Base-by-base conservation (phyloP, 2,113 vertebrate genomes). In the Sinocyclocheilus anshuiensis region DNA sequence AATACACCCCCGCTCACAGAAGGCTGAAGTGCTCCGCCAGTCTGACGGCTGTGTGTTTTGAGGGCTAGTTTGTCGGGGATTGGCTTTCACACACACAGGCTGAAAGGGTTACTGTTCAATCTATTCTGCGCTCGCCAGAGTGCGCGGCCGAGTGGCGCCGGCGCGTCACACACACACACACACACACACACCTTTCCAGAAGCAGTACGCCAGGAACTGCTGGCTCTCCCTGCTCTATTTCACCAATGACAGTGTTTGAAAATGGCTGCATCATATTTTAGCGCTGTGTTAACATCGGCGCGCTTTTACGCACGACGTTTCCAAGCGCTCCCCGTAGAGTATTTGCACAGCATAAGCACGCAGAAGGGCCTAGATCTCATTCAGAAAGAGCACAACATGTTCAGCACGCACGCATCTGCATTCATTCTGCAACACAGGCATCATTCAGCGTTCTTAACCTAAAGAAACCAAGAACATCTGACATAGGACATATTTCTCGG, bases 131-230 rank as follows among this genome's bases (percentile, higher is more conserved):
- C 95, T 92, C 93, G 95, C 93, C 83, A 84, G 88, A 81, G 94
- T 95, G 94, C 93, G 94, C 94, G 94, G 95, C 95, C 93, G 92
- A 94, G 94, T 96, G 96, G 95, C 95, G 96, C 95, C 94, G 94
- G 91, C 89, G 93, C 95, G 94, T 94, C 94, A 95, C 92, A 93
- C 93, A 93, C 94, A 93, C 92, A 81, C 78, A 53, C 65, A 42
- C 48, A 92, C 92, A n/a, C n/a, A n/a, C n/a, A n/a, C n/a, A n/a
- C n/a, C n/a, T n/a, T n/a, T n/a, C n/a, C n/a, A n/a, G n/a, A n/a
- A n/a, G n/a, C n/a, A n/a, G n/a, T n/a, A n/a, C n/a, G n/a, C n/a
- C n/a, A n/a, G n/a, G n/a, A n/a, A n/a, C n/a, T n/a, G n/a, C n/a
- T n/a, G n/a, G n/a, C n/a, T n/a, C n/a, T n/a, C n/a, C n/a, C n/a